Evolutionary conservation across 2,797 vertebrate species (phyloP).

Genomic region (Diglossa cyanea): DNA sequence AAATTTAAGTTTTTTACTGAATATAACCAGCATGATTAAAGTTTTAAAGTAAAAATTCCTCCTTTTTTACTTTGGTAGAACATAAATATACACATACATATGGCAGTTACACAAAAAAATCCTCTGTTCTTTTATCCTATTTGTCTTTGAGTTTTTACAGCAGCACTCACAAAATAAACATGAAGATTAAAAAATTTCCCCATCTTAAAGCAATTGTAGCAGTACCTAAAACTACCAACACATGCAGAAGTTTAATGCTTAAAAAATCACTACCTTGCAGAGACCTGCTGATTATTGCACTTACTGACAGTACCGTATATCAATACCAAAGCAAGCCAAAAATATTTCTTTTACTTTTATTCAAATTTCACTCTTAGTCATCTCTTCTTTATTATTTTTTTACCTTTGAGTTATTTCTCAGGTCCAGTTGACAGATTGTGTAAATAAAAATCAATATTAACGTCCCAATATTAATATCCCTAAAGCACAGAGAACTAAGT

Average conservation of each 20-base stretch:
- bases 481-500: not conserved
- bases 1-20: not conserved
- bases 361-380: not conserved
- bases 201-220: not conserved
- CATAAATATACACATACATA: not conserved
- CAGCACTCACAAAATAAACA: not conserved
- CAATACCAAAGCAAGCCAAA: not conserved
- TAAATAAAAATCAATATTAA: not conserved
- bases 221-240: not conserved
- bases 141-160: not conserved
- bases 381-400: not conserved
- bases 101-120: not conserved
- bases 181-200: not conserved
- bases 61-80: not conserved
- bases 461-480: not conserved
- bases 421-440: not conserved
- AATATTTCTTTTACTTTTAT: not conserved
- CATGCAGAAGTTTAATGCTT: not conserved
- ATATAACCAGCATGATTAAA: not conserved
- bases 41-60: not conserved
- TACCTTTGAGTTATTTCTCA: not conserved
- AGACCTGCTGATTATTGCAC: not conserved
- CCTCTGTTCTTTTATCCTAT: not conserved
- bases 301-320: not conserved
- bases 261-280: not conserved